These are phyloP conservation scores for Battus philenor DNA, from an alignment of 1,140 invertebrate species.

Conservation along the genomic window DNA sequence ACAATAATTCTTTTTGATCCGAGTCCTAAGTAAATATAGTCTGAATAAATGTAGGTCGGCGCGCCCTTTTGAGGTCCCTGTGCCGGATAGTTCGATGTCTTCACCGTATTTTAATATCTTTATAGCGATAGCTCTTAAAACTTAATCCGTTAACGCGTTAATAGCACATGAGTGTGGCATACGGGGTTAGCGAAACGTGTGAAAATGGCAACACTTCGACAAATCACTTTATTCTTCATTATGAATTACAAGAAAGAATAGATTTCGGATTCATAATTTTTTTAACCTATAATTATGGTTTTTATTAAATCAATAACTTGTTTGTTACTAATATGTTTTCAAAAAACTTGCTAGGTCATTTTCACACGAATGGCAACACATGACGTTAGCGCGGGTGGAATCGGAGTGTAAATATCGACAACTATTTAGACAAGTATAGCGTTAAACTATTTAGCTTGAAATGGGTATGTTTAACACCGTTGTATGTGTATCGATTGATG, in stretches of 20 bases:
- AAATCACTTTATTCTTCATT: too few relatives aligned
- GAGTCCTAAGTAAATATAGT: slow-evolving; percentile 39
- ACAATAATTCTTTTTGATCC: slow-evolving; percentile 13
- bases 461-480: slow-evolving; percentile 47
- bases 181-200: too few relatives aligned
- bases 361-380: background rate
- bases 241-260: too few relatives aligned
- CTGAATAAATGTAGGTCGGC: slow-evolving; percentile 37
- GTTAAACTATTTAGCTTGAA: slow-evolving; percentile 54
- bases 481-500: slow-evolving; percentile 33
- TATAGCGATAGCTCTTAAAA: slow-evolving; percentile 38
- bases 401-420: slow-evolving; percentile 58
- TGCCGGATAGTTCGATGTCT: slow-evolving; percentile 67
- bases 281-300: too few relatives aligned
- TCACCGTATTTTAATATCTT: slow-evolving; percentile 67
- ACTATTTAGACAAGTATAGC: slow-evolving; percentile 62
- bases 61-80: too few relatives aligned
- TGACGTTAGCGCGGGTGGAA: slow-evolving; percentile 16
- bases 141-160: background rate
- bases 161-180: slow-evolving; percentile 2
- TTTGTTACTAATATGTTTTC: background rate
- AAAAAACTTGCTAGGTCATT: background rate
- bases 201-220: too few relatives aligned
- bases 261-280: too few relatives aligned
- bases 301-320: too few relatives aligned